Evolutionary conservation across 2,888 invertebrate species (phyloP).

Genomic region (Diadegma fenestrale): DNA sequence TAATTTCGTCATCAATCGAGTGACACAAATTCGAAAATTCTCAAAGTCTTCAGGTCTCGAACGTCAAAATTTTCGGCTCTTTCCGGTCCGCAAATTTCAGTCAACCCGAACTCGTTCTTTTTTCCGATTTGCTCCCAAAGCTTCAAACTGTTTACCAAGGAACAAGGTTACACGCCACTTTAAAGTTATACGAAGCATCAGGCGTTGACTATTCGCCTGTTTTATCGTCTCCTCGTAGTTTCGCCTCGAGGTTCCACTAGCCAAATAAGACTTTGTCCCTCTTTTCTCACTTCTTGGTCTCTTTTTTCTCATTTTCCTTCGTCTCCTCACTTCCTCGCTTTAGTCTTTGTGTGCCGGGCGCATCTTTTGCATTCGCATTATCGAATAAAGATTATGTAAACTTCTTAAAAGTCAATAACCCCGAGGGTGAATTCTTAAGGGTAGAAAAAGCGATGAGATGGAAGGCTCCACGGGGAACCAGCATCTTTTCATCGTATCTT

Average conservation of each 20-base stretch:
- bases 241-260: slow-evolving; percentile 20
- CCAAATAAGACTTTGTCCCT: slow-evolving; percentile 28
- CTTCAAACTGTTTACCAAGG: slow-evolving; percentile 12
- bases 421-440: slow-evolving; percentile 48
- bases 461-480: slow-evolving; percentile 42
- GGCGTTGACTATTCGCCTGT: slow-evolving; percentile 39
- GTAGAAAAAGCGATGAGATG: slow-evolving; percentile 38
- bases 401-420: slow-evolving; percentile 67
- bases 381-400: slow-evolving; percentile 78
- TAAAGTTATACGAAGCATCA: slow-evolving; percentile 58
- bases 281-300: slow-evolving; percentile 23
- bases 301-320: neutral
- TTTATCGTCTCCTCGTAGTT: slow-evolving; percentile 16
- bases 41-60: too few species aligned
- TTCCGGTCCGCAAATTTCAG: slow-evolving; percentile 6
- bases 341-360: slow-evolving; percentile 55
- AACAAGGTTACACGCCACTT: slow-evolving; percentile 49
- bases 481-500: slow-evolving; percentile 22
- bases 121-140: slow-evolving; percentile 13
- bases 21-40: neutral
- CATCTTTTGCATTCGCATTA: slow-evolving; percentile 75
- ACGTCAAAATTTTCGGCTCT: neutral
- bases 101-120: neutral
- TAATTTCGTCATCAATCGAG: neutral
- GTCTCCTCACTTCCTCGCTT: slow-evolving; percentile 25